Evolutionary conservation across 2,113 vertebrate species (phyloP).

Genomic region (Oryzias melastigma): DNA sequence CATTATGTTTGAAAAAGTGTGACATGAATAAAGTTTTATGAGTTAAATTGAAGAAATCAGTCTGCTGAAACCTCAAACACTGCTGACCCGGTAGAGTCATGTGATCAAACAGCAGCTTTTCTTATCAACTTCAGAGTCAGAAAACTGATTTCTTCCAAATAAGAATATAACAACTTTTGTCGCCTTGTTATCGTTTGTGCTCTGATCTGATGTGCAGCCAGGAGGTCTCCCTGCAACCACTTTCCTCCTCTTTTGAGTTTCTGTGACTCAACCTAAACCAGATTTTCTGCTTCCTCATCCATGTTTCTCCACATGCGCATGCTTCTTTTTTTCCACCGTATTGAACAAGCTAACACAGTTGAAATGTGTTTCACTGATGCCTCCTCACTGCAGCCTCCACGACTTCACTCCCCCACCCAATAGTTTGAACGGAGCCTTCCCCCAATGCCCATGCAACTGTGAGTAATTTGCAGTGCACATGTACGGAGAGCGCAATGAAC

Average conservation of each 20-base stretch:
- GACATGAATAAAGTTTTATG: too few relatives aligned
- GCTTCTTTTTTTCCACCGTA: constrained; percentile 21
- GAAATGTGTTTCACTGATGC: constrained; percentile 29
- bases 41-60: too few relatives aligned
- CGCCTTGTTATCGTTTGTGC: not conserved
- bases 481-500: constrained; percentile 23
- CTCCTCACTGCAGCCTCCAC: not conserved
- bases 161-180: not conserved
- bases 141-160: not conserved
- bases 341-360: constrained; percentile 44
- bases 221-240: not conserved
- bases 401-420: constrained; percentile 7
- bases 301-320: constrained; percentile 20
- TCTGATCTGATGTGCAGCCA: not conserved
- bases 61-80: too few relatives aligned
- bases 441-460: constrained; percentile 26
- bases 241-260: constrained; percentile 15
- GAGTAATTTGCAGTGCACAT: constrained; percentile 37
- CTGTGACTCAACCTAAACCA: constrained; percentile 19
- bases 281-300: constrained; percentile 36
- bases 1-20: too few relatives aligned
- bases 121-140: too few relatives aligned
- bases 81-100: too few relatives aligned
- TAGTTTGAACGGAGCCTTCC: constrained; percentile 20
- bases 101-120: too few relatives aligned